These are phyloP conservation scores for Drosophila neonasuta DNA, from an alignment of 2,888 invertebrate genomes.

Conservation along the genomic window DNA sequence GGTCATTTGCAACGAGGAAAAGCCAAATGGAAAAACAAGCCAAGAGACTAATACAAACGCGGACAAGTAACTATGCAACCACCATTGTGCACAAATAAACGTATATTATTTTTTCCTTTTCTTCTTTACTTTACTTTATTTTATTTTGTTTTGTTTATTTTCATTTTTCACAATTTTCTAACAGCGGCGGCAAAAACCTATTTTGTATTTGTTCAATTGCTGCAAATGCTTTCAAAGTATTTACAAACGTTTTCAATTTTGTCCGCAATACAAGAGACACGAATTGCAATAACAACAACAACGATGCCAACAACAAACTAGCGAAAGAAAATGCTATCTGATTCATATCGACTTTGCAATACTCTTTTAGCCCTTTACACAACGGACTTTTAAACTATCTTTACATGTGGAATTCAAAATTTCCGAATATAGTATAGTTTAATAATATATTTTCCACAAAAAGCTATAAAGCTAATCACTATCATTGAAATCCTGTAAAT, in stretches of 20 bases:
- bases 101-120: slow-evolving; percentile 19
- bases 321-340: not conserved
- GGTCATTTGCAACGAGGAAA: slow-evolving; percentile 62
- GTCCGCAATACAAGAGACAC: slow-evolving; percentile 54
- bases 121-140: slow-evolving; percentile 2
- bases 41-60: slow-evolving; percentile 29
- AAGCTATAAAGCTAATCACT: no score
- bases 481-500: no score
- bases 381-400: no score
- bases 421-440: no score
- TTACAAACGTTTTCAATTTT: slow-evolving; percentile 75
- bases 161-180: slow-evolving; percentile 63
- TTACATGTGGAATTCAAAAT: no score
- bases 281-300: slow-evolving; percentile 54
- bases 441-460: no score
- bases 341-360: not conserved
- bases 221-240: slow-evolving; percentile 76
- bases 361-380: not conserved
- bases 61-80: slow-evolving; percentile 38
- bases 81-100: slow-evolving; percentile 23
- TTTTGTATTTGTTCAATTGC: slow-evolving; percentile 78
- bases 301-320: slow-evolving; percentile 29
- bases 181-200: slow-evolving; percentile 50
- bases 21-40: slow-evolving; percentile 40
- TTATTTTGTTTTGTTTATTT: slow-evolving; percentile 44